Base-by-base conservation (phyloP, 53 echinoderm and acorn worm genomes). In the Actinopyga echinites region DNA sequence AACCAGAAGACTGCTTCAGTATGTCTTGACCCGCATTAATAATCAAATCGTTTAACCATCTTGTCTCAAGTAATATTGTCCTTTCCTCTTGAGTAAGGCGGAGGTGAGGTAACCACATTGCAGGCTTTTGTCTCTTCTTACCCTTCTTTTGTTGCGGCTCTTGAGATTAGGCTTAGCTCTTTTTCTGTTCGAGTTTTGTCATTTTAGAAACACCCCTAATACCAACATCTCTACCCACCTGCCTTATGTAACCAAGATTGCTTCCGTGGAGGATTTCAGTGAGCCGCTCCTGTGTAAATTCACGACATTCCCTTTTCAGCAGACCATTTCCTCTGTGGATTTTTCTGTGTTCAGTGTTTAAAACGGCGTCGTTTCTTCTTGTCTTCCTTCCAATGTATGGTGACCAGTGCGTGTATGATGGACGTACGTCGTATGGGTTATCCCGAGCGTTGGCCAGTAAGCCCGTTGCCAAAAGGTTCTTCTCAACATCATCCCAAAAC, bases 271-370 rank as follows among this genome's bases (percentile, higher is more conserved):
- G 24, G 5, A 82, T 64, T 64, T 82, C 82, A 5, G 62, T 23
- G 4, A 82, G 82, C 17, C 64, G 24, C 64, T 64, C 64, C 19
- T 82, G 63, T 36, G 63, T 64, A 22, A 82, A 64, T 42, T 63
- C 64, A 8, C 82, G 38, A 8, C 42, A 63, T 6, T 82, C 82
- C 5, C 35, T 42, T 82, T 82, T 37, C 5, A 82, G n/a, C n/a
- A 22, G 20, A 3, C 82, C 82, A 22, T 29, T 44, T 22, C 65
- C 64, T 26, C 62, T 60, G 40, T 81, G 60, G n/a, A 69, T 34
- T 26, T 77, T 77, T 28, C 78, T 77, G 22, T 77, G 81, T 30
- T 81, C 81, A 6, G 81, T 81, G 54, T 61, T 81, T 8, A 81
- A 26, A 17, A 81, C 24, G 8, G 6, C 9, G 19, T 5, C 12